Evolutionary conservation across 2,888 invertebrate species (phyloP).

Genomic region (Conops quadrifasciatus): DNA sequence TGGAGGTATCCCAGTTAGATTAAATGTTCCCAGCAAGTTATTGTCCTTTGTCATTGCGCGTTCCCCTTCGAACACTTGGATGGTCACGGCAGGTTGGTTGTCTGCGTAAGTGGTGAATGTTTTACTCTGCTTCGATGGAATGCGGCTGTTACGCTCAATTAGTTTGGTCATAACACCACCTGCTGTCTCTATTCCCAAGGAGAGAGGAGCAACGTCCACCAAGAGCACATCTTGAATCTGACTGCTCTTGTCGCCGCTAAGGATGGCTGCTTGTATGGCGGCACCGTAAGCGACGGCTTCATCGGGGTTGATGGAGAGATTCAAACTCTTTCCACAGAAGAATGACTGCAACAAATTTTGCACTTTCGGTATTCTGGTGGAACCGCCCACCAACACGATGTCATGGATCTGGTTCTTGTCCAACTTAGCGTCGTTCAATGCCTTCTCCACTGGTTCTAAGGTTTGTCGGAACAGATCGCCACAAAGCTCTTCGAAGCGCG

Average conservation of each 20-base stretch:
- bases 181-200: conserved; percentile 80
- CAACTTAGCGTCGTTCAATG: conserved; percentile 79
- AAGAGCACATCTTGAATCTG: conserved; percentile 78
- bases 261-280: conserved; percentile 77
- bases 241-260: conserved; percentile 75
- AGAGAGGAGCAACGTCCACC: conserved; percentile 75
- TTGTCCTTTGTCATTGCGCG: conserved; percentile 93
- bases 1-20: conserved; percentile 95
- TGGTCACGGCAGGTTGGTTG: conserved; percentile 80
- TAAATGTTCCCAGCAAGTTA: conserved; percentile 94
- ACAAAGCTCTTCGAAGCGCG: conserved; percentile 78
- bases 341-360: conserved; percentile 78
- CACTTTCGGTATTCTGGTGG: conserved; percentile 81
- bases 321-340: conserved; percentile 77
- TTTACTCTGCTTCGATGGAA: conserved; percentile 77
- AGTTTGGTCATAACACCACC: conserved; percentile 84
- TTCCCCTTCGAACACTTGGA: conserved; percentile 81
- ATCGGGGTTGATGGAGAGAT: conserved; percentile 81
- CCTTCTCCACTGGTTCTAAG: conserved; percentile 80
- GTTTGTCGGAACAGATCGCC: conserved; percentile 77
- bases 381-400: conserved; percentile 83
- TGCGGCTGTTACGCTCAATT: conserved; percentile 75
- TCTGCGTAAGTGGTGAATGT: conserved; percentile 83
- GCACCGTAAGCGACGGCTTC: conserved; percentile 84
- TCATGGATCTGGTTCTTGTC: conserved; percentile 80